These are phyloP conservation scores for Rhopilema esculentum DNA, from an alignment of 30 jellyfish, hydroid and myxozoan genomes.

Conservation along the genomic window DNA sequence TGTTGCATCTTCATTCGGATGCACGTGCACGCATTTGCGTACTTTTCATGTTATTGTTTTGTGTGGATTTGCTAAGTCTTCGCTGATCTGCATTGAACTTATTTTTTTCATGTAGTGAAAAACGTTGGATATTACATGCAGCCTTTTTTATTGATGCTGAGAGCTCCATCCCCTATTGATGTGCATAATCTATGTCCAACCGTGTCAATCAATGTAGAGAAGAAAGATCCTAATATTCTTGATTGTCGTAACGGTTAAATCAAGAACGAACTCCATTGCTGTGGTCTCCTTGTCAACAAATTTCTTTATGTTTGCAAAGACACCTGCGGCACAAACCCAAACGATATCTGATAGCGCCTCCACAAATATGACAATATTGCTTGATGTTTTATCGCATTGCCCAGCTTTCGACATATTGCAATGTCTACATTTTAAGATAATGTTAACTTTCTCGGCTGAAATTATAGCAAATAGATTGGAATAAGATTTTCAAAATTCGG, in stretches of 20 bases:
- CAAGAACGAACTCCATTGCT: not conserved
- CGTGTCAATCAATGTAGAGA: not conserved
- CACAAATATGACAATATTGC: not conserved
- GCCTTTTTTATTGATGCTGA: not conserved
- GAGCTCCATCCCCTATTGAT: not conserved
- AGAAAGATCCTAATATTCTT: not conserved
- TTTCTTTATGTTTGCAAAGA: not conserved
- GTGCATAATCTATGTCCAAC: not conserved
- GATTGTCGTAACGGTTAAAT: not conserved
- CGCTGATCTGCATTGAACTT: not conserved
- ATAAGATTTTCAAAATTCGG: no score
- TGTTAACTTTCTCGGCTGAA: no score
- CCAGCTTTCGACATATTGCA: not conserved
- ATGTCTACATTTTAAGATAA: no score
- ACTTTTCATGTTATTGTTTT: not conserved
- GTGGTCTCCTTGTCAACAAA: not conserved
- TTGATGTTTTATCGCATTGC: no score
- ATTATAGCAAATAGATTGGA: no score
- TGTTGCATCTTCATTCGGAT: not conserved
- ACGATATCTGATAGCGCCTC: not conserved
- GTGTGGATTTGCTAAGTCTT: not conserved
- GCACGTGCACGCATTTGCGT: not conserved
- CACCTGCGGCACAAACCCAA: not conserved
- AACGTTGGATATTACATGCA: not conserved
- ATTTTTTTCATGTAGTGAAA: not conserved